These are phyloP conservation scores for Fulmarus glacialis DNA, from an alignment of 2,113 vertebrate genomes.

Conservation along the genomic window DNA sequence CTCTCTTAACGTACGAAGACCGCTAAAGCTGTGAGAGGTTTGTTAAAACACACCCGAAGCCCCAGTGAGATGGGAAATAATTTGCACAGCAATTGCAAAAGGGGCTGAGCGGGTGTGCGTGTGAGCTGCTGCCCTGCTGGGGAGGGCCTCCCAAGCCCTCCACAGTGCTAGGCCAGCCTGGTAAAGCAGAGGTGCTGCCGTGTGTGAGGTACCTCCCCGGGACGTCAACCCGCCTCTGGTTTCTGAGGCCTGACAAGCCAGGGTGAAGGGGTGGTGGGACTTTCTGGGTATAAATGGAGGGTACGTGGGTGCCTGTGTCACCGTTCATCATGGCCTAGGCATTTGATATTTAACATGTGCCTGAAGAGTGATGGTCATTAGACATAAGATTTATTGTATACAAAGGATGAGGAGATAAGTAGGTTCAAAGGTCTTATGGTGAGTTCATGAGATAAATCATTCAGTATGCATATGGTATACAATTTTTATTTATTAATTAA, in stretches of 20 bases:
- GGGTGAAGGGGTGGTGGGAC: background rate
- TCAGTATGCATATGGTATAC: background rate
- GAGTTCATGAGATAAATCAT: background rate
- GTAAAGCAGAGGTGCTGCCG: background rate
- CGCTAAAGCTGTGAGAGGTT: background rate
- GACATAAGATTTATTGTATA: background rate
- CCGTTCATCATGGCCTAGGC: fast-evolving
- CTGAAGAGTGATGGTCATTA: background rate
- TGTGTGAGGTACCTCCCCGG: background rate
- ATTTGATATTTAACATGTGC: background rate
- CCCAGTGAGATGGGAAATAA: background rate
- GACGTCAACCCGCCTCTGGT: background rate
- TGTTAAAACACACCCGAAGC: background rate
- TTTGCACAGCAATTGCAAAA: background rate
- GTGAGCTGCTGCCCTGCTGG: background rate
- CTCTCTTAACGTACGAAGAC: background rate
- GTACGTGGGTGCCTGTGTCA: background rate
- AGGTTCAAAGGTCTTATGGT: background rate
- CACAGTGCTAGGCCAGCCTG: background rate
- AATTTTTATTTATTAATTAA: background rate
- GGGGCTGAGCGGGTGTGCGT: fast-evolving
- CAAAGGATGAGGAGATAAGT: background rate
- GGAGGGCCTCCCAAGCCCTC: background rate
- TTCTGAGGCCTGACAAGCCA: background rate
- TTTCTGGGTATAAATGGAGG: background rate